Conservation (phyloP, 2,797 vertebrate species). For the Sebastes taczanowskii region DNA sequence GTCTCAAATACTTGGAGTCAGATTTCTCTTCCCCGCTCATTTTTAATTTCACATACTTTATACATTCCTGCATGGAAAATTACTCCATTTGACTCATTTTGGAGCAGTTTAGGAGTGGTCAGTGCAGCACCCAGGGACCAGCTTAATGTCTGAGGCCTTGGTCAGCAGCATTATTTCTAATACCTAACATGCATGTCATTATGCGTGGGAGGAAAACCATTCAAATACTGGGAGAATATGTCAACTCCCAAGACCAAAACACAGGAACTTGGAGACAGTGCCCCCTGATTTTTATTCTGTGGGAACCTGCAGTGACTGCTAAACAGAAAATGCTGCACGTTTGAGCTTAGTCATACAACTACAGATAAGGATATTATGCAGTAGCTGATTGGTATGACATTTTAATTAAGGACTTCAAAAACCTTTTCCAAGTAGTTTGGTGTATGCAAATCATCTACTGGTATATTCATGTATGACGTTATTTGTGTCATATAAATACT, state of each 20-base stretch:
- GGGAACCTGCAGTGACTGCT: neutral
- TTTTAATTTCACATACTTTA: neutral
- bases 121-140: neutral
- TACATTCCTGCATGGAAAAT: neutral
- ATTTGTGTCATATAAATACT: neutral
- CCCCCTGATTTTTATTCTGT: neutral
- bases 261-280: neutral
- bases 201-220: slow-evolving; percentile 1
- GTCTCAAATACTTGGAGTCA: neutral
- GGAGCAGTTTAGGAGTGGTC: neutral
- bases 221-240: neutral
- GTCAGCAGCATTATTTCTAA: neutral
- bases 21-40: neutral
- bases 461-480: neutral
- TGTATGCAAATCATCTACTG: neutral
- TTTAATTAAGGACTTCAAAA: neutral
- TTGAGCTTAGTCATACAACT: neutral
- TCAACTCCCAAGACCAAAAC: neutral
- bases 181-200: slow-evolving; percentile 10
- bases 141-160: neutral
- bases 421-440: neutral
- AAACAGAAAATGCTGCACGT: neutral
- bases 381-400: neutral
- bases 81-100: neutral
- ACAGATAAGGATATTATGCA: neutral